Percentiles rank a stretch among this genome's conserved stretches.
Conservation (phyloP, 2,113 vertebrate species). For the Crotalus viridis region DNA sequence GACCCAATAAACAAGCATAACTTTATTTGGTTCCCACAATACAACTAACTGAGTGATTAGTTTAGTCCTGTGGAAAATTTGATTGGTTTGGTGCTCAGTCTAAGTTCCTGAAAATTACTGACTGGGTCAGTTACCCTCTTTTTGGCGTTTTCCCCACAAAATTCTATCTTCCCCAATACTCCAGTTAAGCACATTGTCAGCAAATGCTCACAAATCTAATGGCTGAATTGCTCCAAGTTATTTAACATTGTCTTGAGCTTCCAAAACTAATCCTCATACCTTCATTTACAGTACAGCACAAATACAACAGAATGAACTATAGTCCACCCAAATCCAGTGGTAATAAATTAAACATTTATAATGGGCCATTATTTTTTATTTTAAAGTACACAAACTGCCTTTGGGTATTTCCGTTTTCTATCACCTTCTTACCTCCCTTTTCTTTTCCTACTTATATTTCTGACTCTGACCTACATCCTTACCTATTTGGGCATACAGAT, state of each 20-base stretch:
- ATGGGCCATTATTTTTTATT: not conserved
- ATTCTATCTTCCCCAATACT: not conserved
- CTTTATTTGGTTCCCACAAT: not conserved
- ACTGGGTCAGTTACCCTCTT: not conserved
- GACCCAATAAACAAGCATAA: not conserved
- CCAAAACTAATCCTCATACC: not conserved
- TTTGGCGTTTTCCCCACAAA: not conserved
- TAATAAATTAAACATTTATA: not conserved
- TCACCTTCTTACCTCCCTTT: not conserved
- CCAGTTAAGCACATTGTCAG: not conserved
- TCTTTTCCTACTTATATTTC: not conserved
- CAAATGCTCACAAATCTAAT: not conserved
- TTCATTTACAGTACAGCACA: not conserved
- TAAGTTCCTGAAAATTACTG: not conserved
- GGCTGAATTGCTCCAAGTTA: not conserved
- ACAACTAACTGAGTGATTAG: not conserved
- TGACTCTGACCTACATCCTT: not conserved
- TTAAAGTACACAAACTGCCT: not conserved
- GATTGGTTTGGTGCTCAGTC: not conserved
- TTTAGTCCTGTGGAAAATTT: not conserved
- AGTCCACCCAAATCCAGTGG: not conserved
- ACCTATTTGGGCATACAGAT: not conserved
- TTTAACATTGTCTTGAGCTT: not conserved
- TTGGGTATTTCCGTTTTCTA: not conserved
- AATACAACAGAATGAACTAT: not conserved